phyloP scores from a whole-genome alignment of 2,113 vertebrate genomes.

The Daubentonia madagascariensis region DNA sequence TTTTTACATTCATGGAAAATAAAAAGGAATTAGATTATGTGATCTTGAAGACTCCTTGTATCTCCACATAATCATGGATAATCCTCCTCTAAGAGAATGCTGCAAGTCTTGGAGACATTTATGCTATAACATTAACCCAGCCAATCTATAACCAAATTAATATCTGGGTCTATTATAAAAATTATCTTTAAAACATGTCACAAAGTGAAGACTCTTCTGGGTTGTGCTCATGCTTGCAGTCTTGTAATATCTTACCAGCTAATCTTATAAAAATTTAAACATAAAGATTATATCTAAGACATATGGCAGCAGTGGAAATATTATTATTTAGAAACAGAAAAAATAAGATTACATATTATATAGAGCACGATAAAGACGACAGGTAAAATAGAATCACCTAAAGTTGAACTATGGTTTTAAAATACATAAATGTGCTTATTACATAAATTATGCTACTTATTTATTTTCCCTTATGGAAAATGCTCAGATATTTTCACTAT shows the following conservation, averaged over 20 bases:
- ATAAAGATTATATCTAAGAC: slow-evolving; percentile 17
- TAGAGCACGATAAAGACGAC: neutral
- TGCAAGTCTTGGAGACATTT: neutral
- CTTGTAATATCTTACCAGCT: neutral
- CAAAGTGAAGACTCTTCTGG: neutral
- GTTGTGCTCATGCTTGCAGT: neutral
- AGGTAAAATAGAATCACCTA: neutral
- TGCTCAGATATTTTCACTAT: neutral
- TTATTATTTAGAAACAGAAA: neutral
- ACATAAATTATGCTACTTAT: neutral
- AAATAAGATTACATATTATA: neutral
- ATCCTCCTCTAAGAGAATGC: neutral
- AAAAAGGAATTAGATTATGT: neutral
- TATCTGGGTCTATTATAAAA: neutral
- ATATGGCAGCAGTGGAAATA: neutral
- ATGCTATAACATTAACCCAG: neutral
- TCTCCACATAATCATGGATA: neutral
- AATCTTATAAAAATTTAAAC: slow-evolving; percentile 30
- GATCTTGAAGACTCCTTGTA: neutral
- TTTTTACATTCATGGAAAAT: slow-evolving; percentile 4
- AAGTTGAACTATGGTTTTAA: slow-evolving; percentile 4
- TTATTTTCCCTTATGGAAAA: neutral
- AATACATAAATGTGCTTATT: neutral
- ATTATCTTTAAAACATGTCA: slow-evolving; percentile 19
- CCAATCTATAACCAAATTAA: slow-evolving; percentile 13